Percentiles rank a stretch among this genome's conserved stretches.
Evolutionary conservation across 1,140 invertebrate species (phyloP).

Genomic region (Nixonia krombeini): DNA sequence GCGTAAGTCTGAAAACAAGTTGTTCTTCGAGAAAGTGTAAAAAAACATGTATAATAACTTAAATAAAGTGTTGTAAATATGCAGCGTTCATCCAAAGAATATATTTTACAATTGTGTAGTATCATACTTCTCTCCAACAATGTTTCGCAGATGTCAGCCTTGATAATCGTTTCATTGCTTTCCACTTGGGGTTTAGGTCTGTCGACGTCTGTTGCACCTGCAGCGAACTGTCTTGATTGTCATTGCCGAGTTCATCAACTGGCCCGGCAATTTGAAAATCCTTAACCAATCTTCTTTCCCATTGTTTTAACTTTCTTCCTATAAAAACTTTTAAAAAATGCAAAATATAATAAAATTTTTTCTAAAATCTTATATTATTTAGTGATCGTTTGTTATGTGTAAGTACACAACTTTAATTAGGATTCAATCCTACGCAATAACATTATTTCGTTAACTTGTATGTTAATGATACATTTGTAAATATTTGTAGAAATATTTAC

Average conservation of each 20-base stretch:
- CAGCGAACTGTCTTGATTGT: slow-evolving; percentile 72
- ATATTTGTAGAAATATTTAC: slow-evolving; percentile 68
- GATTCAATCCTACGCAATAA: too few relatives aligned
- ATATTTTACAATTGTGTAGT: slow-evolving; percentile 73
- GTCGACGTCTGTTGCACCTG: slow-evolving; percentile 66
- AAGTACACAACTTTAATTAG: too few relatives aligned
- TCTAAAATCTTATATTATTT: too few relatives aligned
- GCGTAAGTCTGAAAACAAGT: too few relatives aligned
- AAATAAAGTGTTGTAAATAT: not conserved
- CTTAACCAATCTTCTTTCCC: slow-evolving; percentile 88
- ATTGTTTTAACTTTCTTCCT: slow-evolving; percentile 83
- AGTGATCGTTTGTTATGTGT: too few relatives aligned
- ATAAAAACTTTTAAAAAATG: slow-evolving; percentile 73
- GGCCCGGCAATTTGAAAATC: slow-evolving; percentile 88
- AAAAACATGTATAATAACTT: too few relatives aligned
- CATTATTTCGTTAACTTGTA: too few relatives aligned
- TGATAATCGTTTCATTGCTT: slow-evolving; percentile 80
- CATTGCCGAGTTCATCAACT: slow-evolving; percentile 70
- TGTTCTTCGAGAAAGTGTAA: too few relatives aligned
- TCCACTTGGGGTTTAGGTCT: slow-evolving; percentile 78
- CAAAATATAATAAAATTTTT: too few relatives aligned
- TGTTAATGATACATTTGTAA: too few relatives aligned
- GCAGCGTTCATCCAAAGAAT: slow-evolving; percentile 54
- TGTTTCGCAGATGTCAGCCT: slow-evolving; percentile 76
- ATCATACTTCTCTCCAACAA: slow-evolving; percentile 78